A percentile compares a stretch with the other conserved stretches of the same genome.
phyloP scores from a whole-genome alignment of 2,113 vertebrate genomes.

The Cryptomyrus ogoouensis region DNA sequence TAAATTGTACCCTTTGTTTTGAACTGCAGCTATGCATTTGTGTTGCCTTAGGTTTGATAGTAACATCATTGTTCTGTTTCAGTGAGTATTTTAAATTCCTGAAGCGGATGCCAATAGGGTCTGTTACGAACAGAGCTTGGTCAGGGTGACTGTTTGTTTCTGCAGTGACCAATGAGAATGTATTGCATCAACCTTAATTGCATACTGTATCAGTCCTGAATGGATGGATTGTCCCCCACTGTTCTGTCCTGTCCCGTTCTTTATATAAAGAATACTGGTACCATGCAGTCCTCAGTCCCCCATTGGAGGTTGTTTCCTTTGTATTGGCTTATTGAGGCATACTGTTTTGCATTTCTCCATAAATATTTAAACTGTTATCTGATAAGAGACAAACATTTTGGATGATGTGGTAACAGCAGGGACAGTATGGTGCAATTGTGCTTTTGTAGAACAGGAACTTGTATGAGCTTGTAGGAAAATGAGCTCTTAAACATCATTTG shows the following conservation, averaged over 20 bases:
- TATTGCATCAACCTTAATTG: conserved; percentile 45
- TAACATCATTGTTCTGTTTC: not conserved
- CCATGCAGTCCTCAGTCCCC: conserved; percentile 43
- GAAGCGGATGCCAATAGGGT: not conserved
- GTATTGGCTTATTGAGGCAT: conserved; percentile 51
- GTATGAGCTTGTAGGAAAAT: not conserved
- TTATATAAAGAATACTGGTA: conserved; percentile 53
- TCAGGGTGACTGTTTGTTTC: conserved; percentile 28
- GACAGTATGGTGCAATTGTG: not conserved
- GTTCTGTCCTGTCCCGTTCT: conserved; percentile 43
- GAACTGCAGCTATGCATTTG: not conserved
- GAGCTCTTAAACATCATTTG: not conserved
- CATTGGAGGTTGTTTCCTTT: conserved; percentile 44
- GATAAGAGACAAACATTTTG: conserved; percentile 8
- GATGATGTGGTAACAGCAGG: conserved; percentile 21
- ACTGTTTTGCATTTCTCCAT: conserved; percentile 37
- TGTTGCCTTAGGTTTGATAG: not conserved
- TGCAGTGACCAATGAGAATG: conserved; percentile 27
- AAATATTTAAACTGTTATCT: conserved; percentile 36
- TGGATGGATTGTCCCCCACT: conserved; percentile 51
- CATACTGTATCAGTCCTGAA: conserved; percentile 56
- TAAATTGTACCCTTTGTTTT: not conserved
- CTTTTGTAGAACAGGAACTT: not conserved
- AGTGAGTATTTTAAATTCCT: conserved; percentile 5
- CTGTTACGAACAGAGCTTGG: conserved; percentile 15